Evolutionary conservation across 2,113 vertebrate species (phyloP).

Genomic region (Bos indicus): DNA sequence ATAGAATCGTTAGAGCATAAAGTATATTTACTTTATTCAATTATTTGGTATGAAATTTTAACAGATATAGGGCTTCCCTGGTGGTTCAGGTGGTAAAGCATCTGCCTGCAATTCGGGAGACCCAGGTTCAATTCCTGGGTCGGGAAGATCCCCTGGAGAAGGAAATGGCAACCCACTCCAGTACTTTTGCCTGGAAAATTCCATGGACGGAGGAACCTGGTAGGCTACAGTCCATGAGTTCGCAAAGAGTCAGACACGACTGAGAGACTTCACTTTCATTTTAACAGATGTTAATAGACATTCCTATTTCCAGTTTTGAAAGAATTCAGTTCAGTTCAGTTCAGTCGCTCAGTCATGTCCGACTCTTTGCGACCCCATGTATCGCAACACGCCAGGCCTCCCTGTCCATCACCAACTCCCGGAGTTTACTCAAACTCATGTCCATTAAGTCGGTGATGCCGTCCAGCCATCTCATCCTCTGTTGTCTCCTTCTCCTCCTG

Average conservation of each 20-base stretch:
- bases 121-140: fast-evolving
- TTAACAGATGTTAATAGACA: neutral
- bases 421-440: too few species aligned
- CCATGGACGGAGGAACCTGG: neutral
- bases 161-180: neutral
- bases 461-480: too few species aligned
- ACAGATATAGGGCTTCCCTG: neutral
- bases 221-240: neutral
- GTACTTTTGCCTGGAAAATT: neutral
- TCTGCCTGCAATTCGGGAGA: neutral
- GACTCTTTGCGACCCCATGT: too few species aligned
- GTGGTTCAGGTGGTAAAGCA: neutral
- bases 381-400: too few species aligned
- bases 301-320: neutral
- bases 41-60: neutral
- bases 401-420: too few species aligned
- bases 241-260: neutral
- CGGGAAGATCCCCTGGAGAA: neutral
- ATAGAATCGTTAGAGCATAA: neutral
- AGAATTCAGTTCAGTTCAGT: neutral
- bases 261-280: neutral
- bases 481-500: too few species aligned
- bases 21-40: neutral
- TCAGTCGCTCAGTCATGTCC: too few species aligned
- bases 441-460: fast-evolving